Percentiles rank a stretch among this genome's conserved stretches.
Evolutionary conservation across 2,797 vertebrate species (phyloP).

Genomic region (Buceros bicornis): DNA sequence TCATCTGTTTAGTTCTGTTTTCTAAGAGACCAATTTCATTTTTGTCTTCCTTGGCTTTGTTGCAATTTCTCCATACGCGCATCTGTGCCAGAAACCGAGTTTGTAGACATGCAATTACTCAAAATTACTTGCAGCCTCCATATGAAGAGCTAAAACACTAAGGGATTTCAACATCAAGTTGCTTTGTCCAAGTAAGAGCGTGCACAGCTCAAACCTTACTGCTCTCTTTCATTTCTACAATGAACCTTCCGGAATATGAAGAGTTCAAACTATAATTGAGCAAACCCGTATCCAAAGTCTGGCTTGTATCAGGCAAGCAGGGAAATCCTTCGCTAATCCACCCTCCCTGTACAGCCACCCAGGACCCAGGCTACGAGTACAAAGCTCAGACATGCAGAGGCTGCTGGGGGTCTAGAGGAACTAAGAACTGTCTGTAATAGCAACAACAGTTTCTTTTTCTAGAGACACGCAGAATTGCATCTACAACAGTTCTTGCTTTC

Average conservation of each 20-base stretch:
- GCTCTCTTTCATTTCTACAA: neutral
- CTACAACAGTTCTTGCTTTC: neutral
- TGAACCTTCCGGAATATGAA: neutral
- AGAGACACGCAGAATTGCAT: neutral
- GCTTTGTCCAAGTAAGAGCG: neutral
- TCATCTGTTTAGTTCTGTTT: neutral
- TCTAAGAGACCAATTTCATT: neutral
- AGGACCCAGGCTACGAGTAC: neutral
- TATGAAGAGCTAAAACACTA: neutral
- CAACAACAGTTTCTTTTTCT: neutral
- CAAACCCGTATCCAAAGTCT: neutral
- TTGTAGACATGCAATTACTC: neutral
- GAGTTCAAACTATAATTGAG: neutral
- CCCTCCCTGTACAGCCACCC: neutral
- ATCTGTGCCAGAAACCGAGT: neutral
- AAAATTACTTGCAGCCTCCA: neutral
- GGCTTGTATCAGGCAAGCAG: neutral
- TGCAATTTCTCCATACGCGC: neutral
- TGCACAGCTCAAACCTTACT: neutral
- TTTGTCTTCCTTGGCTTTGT: neutral
- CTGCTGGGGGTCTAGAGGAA: neutral
- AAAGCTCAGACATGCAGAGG: neutral
- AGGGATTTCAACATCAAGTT: neutral
- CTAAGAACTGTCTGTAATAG: neutral
- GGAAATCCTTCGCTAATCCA: neutral